Evolutionary conservation across 1,140 invertebrate species (phyloP).

Genomic region (Musca domestica): DNA sequence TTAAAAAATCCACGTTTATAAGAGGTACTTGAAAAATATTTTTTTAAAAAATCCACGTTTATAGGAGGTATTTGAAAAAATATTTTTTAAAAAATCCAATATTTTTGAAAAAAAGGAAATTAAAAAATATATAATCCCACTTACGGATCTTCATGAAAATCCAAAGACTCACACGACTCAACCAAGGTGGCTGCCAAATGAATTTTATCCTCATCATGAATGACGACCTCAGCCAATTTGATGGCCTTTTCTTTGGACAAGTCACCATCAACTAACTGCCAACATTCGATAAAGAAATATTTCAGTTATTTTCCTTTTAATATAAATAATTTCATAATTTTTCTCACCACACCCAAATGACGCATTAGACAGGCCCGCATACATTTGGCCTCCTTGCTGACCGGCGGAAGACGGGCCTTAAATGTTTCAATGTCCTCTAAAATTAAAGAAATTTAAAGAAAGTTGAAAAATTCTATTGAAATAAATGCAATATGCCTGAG

Average conservation of each 20-base stretch:
- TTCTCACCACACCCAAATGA: constrained; percentile 16
- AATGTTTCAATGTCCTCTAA: constrained; percentile 15
- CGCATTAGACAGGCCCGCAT: constrained; percentile 14
- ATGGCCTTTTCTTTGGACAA: constrained; percentile 17
- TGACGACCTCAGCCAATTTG: background rate
- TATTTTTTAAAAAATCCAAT: no score
- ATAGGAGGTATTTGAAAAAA: no score
- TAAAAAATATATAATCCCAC: no score
- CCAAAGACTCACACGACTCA: constrained; percentile 7
- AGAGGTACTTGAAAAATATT: no score
- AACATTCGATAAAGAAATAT: background rate
- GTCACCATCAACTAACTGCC: constrained; percentile 23
- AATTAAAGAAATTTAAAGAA: background rate
- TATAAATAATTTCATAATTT: background rate
- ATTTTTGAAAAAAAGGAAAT: no score
- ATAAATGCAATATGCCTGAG: no score
- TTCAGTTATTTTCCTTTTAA: no score
- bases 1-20: no score
- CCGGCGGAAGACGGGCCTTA: background rate
- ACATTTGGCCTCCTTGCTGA: constrained; percentile 12
- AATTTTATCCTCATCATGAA: constrained; percentile 8
- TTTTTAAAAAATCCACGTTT: no score
- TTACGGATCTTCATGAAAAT: constrained; percentile 23
- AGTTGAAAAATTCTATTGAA: background rate
- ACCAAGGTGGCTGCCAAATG: constrained; percentile 3